These are phyloP conservation scores for Thamnophis sirtalis DNA, from an alignment of 2,113 vertebrate genomes.

Conservation along the genomic window DNA sequence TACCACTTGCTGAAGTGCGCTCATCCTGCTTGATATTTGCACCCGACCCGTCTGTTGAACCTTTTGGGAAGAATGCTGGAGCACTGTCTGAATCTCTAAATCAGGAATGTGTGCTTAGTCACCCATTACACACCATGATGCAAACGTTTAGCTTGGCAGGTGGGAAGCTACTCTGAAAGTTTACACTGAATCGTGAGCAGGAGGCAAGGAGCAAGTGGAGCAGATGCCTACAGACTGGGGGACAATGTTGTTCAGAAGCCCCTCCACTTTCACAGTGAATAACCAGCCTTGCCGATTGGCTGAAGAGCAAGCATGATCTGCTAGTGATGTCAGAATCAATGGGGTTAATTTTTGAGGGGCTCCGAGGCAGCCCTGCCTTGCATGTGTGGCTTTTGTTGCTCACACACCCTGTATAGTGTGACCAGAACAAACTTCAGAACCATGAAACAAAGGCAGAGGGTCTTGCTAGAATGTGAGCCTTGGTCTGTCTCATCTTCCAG, in stretches of 20 bases:
- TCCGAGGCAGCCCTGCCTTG: not conserved
- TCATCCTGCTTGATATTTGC: conserved; percentile 41
- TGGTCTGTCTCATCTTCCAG: not conserved
- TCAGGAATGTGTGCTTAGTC: conserved; percentile 54
- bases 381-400: not conserved
- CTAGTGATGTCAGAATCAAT: too few relatives aligned
- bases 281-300: rapidly evolving
- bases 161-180: conserved; percentile 9
- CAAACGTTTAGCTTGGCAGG: conserved; percentile 47
- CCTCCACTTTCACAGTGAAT: not conserved
- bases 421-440: not conserved
- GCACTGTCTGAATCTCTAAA: conserved; percentile 48
- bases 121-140: conserved; percentile 45
- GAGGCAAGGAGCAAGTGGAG: not conserved
- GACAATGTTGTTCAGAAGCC: not conserved
- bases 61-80: conserved; percentile 38
- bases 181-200: not conserved
- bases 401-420: not conserved
- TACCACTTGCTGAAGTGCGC: conserved; percentile 56
- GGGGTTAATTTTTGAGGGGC: not conserved
- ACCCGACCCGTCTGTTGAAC: conserved; percentile 25
- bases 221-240: not conserved
- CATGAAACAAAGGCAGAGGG: not conserved
- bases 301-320: not conserved
- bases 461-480: not conserved